Evolutionary conservation across 2,113 vertebrate species (phyloP), one percentile per base, ranked within the genome.

Genomic region (Pteruthius melanotis): DNA sequence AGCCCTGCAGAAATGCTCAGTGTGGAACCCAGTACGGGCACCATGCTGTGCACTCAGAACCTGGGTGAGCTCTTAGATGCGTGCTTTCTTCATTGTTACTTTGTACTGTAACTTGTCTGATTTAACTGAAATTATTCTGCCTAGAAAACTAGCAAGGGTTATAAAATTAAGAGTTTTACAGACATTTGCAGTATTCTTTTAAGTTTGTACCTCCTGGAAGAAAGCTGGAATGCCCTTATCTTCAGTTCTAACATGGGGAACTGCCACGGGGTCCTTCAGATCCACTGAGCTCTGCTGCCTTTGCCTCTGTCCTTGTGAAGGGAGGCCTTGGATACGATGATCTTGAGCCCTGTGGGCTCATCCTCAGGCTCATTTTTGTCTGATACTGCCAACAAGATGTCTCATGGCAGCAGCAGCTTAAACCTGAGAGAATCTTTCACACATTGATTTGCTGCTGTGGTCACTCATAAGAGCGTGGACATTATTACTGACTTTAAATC

Each of bases 401-500:
- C 35, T 65, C 0, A 11, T 49, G 61, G 15, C 27, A 49, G 39
- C 31, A 52, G 39, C 45, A 82, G 7, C n/a, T 61, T 57, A 56
- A 69, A 80, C 20, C 23, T 65, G 65, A 30, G 61, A 18, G 17
- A 22, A 30, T 40, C 7, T 80, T 76, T 61, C 45, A 17, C 57
- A 22, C 3, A 0, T 13, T 37, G 61, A 44, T 75, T 56, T 72
- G 37, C 54, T 70, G 56, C 27, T 30, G 13, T 31, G 50, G 44
- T 63, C 24, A 0, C 57, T 68, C 1, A 0, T 22, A 69, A 53
- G 7, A 56, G 49, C 1, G 0, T 44, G 39, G 35, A 16, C 23
- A 4, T 70, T 78, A 33, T n/a, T 40, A 35, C 13, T 71, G 40
- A 57, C 28, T 82, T 85, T 3, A 54, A 85, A 44, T 45, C n/a